Evolutionary conservation across 2,888 invertebrate species (phyloP).

Genomic region (Drosophila demipolita): DNA sequence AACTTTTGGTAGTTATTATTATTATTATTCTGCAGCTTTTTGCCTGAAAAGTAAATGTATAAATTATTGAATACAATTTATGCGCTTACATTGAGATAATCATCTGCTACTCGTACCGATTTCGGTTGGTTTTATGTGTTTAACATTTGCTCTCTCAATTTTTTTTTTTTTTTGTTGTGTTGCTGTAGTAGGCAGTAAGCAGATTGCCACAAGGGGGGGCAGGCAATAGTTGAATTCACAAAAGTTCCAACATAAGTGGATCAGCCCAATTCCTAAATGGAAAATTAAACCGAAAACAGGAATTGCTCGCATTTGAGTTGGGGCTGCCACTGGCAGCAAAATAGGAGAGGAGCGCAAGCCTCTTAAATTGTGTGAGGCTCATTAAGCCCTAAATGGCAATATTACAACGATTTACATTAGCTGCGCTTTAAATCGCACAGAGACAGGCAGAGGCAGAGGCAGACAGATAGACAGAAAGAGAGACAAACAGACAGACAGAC

Average conservation of each 20-base stretch:
- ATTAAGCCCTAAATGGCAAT: constrained; percentile 72
- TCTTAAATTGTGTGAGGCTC: constrained; percentile 60
- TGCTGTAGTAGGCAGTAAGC: too few species aligned
- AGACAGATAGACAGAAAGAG: constrained; percentile 10
- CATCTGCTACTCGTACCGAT: not conserved
- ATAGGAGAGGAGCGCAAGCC: constrained; percentile 22
- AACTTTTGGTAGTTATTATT: not conserved
- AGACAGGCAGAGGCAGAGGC: not conserved
- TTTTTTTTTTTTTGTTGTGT: not conserved
- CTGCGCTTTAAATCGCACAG: constrained; percentile 68
- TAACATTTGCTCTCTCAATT: not conserved
- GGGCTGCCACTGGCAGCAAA: constrained; percentile 4
- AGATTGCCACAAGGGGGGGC: constrained; percentile 1
- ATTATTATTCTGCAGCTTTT: not conserved
- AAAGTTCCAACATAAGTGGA: constrained; percentile 11
- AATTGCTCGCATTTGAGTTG: not conserved
- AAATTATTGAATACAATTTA: not conserved
- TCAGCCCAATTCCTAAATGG: constrained; percentile 9
- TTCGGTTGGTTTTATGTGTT: not conserved
- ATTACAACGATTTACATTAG: constrained; percentile 76
- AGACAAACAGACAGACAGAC: constrained; percentile 3
- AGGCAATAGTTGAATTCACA: constrained; percentile 4
- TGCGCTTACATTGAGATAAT: not conserved
- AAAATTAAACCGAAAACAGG: constrained; percentile 7
- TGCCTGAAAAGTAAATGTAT: not conserved